Base-by-base conservation (phyloP, 2,797 vertebrate species). In the Sebastes vulpes region DNA sequence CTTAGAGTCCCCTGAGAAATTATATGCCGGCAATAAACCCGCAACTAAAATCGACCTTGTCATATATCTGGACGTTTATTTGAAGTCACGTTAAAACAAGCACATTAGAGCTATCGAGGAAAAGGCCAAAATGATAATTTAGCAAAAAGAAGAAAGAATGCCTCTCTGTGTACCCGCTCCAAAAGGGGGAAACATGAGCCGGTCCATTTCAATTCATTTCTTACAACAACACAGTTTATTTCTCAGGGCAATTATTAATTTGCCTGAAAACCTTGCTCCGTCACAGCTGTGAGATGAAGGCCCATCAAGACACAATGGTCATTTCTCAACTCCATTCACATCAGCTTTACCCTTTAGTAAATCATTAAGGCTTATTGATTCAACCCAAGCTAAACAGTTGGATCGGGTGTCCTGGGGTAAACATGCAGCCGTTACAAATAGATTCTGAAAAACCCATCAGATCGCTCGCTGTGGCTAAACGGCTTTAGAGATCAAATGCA, bases 121-220 rank as follows among this genome's bases (percentile, higher is more conserved):
- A 83, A 84, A 88, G 69, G 84, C 83, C 89, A 94, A 90, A 90
- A 89, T 89, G 67, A 85, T 81, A 77, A 89, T 86, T 85, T 71
- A 52, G 29, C 23, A 53, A 78, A 77, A 84, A 63, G 21, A 35
- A 65, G 4, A 32, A 54, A 71, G 61, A 60, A 75, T 29, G 52
- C 66, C 50, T 79, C 50, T 79, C 69, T 82, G 42, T 82, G 85
- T 79, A 83, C 29, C 59, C 56, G 6, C 25, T 90, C 75, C 87
- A 93, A 72, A 73, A 77, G 56, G 54, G 57, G 61, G 71, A 87
- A 16, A 79, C 79, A 71, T 57, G 14, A 85, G 52, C 50, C 4
- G 28, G 53, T 46, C 69, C 78, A 77, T 82, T 92, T 82, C 59
- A 64, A 82, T 65, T 81, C 21, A 83, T 88, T 87, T 88, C 80